Base-by-base conservation (phyloP, 1,140 invertebrate genomes). In the Hylyphantes graminicola region DNA sequence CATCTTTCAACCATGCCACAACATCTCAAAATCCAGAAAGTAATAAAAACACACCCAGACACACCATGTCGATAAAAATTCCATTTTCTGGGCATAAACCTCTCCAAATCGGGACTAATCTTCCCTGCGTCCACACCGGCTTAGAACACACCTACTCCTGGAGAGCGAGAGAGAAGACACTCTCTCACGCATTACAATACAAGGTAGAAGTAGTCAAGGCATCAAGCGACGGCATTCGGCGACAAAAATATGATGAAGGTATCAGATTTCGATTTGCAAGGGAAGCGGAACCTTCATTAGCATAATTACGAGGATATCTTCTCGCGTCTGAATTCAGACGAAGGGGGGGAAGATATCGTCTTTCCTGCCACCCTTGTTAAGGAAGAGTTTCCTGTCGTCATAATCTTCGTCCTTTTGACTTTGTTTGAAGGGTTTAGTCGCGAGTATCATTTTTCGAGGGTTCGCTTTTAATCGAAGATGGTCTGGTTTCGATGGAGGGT, bases 251-350 rank as follows among this genome's bases (percentile, higher is more conserved):
- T 73, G 79, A 64, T 51, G 67, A 73, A 73, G 67, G 55, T 73
- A 81, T 81, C 79, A 81, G 79, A 73, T 81, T 81, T 81, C 79
- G 79, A 81, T 81, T 81, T 81, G 79, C 63, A 51, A 35, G n/a
- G 13, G 35, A 17, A 67, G 57, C 48, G 57, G 57, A 67, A 70
- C 68, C 55, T 70, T 81, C 79, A 81, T 81, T 81, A 81, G 48
- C 79, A 81, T 81, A 81, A 81, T 81, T 81, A 81, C 79, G 79
- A 53, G 48, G 54, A 65, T 80, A n/a, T 53, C 48, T 53, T 65
- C 17, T 61, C 54, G 54, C 19, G 15, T 70, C 19, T 19, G 13
- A 15, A 51, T 53, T 70, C 48, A 35, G 35, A 35, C 35, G 35
- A 35, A 5, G 35, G 35, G 35, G 35, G 5, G 35, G 35, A 5